These are phyloP conservation scores for Drosophila multiciliata DNA, from an alignment of 2,888 invertebrate genomes.

Conservation along the genomic window DNA sequence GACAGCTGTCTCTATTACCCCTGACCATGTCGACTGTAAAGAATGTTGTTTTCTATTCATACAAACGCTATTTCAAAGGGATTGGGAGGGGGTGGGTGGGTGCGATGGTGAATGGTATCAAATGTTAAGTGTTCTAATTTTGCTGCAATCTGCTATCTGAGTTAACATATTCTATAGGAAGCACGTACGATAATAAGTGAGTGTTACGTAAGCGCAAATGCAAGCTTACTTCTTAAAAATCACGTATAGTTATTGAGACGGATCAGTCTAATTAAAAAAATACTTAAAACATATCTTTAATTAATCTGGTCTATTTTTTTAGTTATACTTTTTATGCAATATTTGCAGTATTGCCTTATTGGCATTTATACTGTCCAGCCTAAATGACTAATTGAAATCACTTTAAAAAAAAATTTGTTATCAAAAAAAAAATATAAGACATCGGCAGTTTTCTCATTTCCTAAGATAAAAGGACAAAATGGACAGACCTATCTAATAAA, in stretches of 20 bases:
- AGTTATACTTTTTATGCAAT: neutral
- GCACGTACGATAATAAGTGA: neutral
- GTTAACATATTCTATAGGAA: neutral
- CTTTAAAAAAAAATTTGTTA: too few relatives aligned
- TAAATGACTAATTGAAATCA: neutral
- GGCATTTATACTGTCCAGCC: neutral
- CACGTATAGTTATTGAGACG: neutral
- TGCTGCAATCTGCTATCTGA: neutral
- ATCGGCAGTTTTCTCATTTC: neutral
- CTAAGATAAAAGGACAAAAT: neutral
- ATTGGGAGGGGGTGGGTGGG: too few relatives aligned
- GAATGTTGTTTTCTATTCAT: neutral
- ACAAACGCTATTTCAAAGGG: too few relatives aligned
- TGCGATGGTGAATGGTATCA: neutral
- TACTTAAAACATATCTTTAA: neutral
- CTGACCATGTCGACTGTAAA: neutral
- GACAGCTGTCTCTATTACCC: neutral
- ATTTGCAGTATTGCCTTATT: neutral
- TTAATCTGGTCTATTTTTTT: neutral
- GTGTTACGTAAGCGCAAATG: neutral
- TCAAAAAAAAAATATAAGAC: too few relatives aligned
- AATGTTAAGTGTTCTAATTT: neutral
- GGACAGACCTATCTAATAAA: neutral
- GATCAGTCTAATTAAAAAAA: neutral
- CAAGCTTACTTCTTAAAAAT: neutral